Conservation (phyloP, 2,888 invertebrate genomes). For the Stictocephala bisonia region DNA sequence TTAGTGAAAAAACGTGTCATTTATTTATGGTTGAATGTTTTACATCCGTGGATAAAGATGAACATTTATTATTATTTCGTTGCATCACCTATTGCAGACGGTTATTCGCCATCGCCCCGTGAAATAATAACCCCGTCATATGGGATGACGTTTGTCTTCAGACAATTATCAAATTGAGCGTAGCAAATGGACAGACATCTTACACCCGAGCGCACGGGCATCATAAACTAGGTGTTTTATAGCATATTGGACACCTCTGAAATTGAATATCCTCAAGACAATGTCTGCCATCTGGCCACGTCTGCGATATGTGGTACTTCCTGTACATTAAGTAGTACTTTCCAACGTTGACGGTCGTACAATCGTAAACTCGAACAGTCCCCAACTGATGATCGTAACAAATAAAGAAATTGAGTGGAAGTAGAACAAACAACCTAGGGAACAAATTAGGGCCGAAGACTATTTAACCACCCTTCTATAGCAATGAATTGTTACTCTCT, state of each 20-base stretch:
- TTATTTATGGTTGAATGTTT: no score
- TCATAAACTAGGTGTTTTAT: slow-evolving; percentile 27
- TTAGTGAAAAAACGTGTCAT: no score
- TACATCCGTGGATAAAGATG: no score
- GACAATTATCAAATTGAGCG: slow-evolving; percentile 15
- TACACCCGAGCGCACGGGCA: no score
- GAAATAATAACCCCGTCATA: slow-evolving; percentile 7
- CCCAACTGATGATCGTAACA: background rate
- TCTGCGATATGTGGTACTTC: background rate
- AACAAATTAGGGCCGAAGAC: no score
- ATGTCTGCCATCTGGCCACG: slow-evolving; percentile 12
- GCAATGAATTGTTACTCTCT: no score
- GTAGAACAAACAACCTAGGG: no score
- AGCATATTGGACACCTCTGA: slow-evolving; percentile 25
- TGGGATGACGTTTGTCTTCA: background rate
- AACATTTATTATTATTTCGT: no score
- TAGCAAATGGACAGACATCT: slow-evolving; percentile 1
- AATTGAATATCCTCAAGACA: slow-evolving; percentile 27
- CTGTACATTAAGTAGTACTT: slow-evolving; percentile 20
- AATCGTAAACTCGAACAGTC: background rate
- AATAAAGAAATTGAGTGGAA: no score
- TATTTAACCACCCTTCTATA: no score
- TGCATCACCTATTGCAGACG: no score
- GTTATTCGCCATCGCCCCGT: background rate
- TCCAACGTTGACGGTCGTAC: background rate